Base-by-base conservation (phyloP, 2,888 invertebrate species). In the Priocnemis perturbator region DNA sequence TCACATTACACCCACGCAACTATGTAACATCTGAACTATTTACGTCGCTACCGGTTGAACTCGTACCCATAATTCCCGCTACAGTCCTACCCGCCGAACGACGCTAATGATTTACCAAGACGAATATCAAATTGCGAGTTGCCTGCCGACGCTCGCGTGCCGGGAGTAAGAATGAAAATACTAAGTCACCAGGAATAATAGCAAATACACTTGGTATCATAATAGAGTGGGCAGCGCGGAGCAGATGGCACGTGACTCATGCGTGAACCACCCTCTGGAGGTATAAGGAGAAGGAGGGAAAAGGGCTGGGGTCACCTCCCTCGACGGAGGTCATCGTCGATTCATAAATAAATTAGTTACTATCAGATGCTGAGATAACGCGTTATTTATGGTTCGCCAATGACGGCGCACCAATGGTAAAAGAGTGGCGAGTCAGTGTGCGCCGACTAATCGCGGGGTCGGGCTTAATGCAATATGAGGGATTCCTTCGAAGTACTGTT, bases 241-340 rank as follows among this genome's bases (percentile, higher is more conserved):
- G 85, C 88, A 88, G 88, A 88, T 88, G 88, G 87, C 87, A 87
- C 87, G 88, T 88, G 88, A 88, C 86, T 88, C 88, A 88, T 81
- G 74, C 75, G 71, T 67, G 69, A 72, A 61, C 59, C 67, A 66
- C 65, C 71, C 69, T 60, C 67, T 61, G 61, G 55, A 57, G 53
- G 37, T 37, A 11, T 37, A 37, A 37, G 37, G 37, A 3, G 37
- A 50, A 23, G 47, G 69, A 45, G 72, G 61, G 4, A 23, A 23
- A 23, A 23, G 17, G 47, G 60, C 44, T 21, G 23, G 60, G 47
- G 15, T 52, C 70, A 61, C 63, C 65, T 70, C 52, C 55, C 23
- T 57, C 37, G 50, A 1, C n/a, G 50, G 19, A 57, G 64, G 67
- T 60, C 71, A 65, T 67, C 71, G 44, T 60, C 76, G 79, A 81